phyloP scores from a whole-genome alignment of 2,888 invertebrate genomes.

The Eupithecia pulchellata region DNA sequence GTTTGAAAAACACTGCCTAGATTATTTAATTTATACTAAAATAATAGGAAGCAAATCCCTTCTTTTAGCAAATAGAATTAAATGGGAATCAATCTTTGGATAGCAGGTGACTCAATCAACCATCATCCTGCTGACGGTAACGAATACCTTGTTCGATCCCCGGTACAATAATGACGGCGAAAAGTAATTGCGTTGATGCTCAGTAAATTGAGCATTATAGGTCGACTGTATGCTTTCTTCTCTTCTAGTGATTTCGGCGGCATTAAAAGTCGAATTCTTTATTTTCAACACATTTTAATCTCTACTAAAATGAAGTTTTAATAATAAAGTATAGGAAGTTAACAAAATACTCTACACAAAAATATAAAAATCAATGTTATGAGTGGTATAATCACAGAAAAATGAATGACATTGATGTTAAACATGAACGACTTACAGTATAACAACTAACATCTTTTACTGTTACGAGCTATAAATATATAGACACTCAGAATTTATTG shows the following conservation, averaged over 20 bases:
- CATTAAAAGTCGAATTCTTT: constrained; percentile 11
- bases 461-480: constrained; percentile 21
- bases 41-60: too few species aligned
- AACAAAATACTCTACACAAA: constrained; percentile 18
- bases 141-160: too few species aligned
- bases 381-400: constrained; percentile 42
- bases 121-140: too few species aligned
- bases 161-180: too few species aligned
- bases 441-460: constrained; percentile 11
- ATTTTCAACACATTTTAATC: constrained; percentile 29
- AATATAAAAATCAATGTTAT: constrained; percentile 16
- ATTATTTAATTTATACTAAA: too few species aligned
- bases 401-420: constrained; percentile 21
- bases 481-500: background rate
- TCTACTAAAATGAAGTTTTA: constrained; percentile 16
- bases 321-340: constrained; percentile 9
- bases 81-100: too few species aligned
- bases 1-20: too few species aligned
- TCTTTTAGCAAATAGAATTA: too few species aligned
- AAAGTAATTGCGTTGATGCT: too few species aligned
- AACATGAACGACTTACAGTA: constrained; percentile 24
- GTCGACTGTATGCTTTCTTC: too few species aligned
- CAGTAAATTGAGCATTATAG: too few species aligned
- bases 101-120: too few species aligned
- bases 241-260: background rate